Evolutionary conservation across 2,797 vertebrate species (phyloP), one percentile per base, ranked within the genome.

Genomic region (Alosa sapidissima): DNA sequence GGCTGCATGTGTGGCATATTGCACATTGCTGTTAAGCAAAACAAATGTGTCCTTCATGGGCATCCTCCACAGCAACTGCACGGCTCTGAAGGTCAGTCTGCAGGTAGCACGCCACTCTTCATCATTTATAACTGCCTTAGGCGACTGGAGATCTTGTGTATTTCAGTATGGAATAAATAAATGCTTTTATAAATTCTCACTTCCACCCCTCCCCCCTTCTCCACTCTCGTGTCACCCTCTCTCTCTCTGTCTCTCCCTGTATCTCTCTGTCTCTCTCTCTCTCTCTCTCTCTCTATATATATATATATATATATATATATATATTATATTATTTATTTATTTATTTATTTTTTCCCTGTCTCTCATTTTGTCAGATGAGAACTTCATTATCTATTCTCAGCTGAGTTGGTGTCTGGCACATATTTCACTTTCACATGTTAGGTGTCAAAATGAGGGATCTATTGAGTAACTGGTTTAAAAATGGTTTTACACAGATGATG

Each of bases 381-480:
- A 88, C 85, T 84, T 91, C 83, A 90, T 92, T 86, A 87, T 90
- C 84, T 87, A 85, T 88, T 90, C 87, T 89, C 89, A 49, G 85
- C 89, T 86, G 84, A 87, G 86, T 84, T 88, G 81, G 84, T 86
- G 87, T 84, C 88, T 86, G 85, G 33, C 81, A 49, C 84, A 84
- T 84, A 85, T 81, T 89, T 87, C 88, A 84, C 84, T 89, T 89
- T 90, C 87, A 88, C 85, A 85, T 84, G 89, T 89, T 89, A 89
- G 87, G 85, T 88, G 89, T 91, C 85, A 47, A 84, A 83, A 86
- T 90, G 54, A 89, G 87, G 81, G 92, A 92, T 91, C 3, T 86
- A 91, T 91, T 90, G 81, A 86, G 85, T 72, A 41, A 41, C 41
- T 41, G 41, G 41, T 41, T 41, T 41, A 41, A 41, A 41, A 41